Conservation (phyloP, 2,113 vertebrate species). For the Grammomys dolichurus region DNA sequence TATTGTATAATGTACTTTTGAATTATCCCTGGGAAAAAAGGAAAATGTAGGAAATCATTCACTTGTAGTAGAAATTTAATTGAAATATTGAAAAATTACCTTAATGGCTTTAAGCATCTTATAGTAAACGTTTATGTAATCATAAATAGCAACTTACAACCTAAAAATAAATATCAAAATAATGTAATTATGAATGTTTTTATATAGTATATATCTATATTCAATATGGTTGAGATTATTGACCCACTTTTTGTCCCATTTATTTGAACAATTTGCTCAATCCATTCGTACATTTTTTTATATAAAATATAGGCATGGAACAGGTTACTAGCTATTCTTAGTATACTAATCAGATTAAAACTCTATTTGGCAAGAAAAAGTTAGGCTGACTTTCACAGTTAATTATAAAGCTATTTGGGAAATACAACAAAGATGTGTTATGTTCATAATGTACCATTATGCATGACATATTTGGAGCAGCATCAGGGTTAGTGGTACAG, state of each 20-base stretch:
- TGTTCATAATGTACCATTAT: not conserved
- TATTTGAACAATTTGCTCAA: constrained; percentile 30
- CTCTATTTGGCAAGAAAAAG: not conserved
- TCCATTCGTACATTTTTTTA: not conserved
- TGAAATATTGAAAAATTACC: constrained; percentile 31
- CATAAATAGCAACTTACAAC: not conserved
- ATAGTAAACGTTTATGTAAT: constrained; percentile 29
- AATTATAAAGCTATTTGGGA: not conserved
- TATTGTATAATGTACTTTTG: not conserved
- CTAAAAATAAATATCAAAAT: not conserved
- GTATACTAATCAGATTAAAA: not conserved
- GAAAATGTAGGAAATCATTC: constrained; percentile 52
- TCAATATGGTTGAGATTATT: constrained; percentile 6
- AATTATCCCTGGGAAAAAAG: constrained; percentile 40
- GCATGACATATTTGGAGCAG: not conserved
- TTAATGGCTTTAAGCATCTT: constrained; percentile 17
- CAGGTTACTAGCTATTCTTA: not conserved
- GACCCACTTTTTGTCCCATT: not conserved
- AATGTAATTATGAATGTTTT: not conserved
- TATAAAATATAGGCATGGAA: not conserved
- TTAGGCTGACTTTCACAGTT: not conserved
- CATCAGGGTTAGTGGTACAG: too few species aligned
- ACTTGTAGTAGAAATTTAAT: constrained; percentile 18
- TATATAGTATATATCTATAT: not conserved
- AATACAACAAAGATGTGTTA: not conserved